phyloP scores from a whole-genome alignment of 2,888 invertebrate genomes.

The Hypselothyrea guttata region DNA sequence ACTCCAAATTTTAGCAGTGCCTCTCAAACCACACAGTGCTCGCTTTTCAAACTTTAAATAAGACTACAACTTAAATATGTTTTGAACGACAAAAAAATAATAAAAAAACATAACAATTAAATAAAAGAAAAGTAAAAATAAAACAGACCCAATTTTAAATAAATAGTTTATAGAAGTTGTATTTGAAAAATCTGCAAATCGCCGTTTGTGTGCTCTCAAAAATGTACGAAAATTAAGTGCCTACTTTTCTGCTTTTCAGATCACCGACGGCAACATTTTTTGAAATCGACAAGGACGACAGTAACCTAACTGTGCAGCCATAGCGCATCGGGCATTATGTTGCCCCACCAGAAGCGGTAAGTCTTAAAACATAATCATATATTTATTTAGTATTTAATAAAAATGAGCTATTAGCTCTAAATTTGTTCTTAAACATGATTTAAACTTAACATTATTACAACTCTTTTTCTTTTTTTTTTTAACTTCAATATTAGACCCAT shows the following conservation, averaged over 20 bases:
- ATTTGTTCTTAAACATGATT: too few species aligned
- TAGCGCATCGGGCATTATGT: slow-evolving; percentile 80
- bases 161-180: too few species aligned
- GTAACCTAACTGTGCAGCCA: slow-evolving; percentile 61
- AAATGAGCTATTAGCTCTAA: too few species aligned
- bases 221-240: slow-evolving; percentile 46
- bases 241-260: slow-evolving; percentile 61
- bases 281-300: slow-evolving; percentile 62
- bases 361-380: slow-evolving; percentile 30
- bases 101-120: too few species aligned
- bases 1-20: slow-evolving; percentile 1
- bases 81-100: slow-evolving; percentile 2
- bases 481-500: too few species aligned
- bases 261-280: slow-evolving; percentile 70
- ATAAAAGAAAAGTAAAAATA: too few species aligned
- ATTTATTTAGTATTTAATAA: too few species aligned
- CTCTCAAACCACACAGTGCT: slow-evolving; percentile 40
- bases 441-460: too few species aligned
- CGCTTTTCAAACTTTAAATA: neutral
- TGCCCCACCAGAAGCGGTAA: slow-evolving; percentile 82
- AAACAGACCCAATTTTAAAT: too few species aligned
- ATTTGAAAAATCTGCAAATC: too few species aligned
- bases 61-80: neutral
- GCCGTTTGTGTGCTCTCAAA: too few species aligned
- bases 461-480: too few species aligned